These are phyloP conservation scores for Carassius auratus DNA, from an alignment of 2,113 vertebrate genomes.

Conservation along the genomic window DNA sequence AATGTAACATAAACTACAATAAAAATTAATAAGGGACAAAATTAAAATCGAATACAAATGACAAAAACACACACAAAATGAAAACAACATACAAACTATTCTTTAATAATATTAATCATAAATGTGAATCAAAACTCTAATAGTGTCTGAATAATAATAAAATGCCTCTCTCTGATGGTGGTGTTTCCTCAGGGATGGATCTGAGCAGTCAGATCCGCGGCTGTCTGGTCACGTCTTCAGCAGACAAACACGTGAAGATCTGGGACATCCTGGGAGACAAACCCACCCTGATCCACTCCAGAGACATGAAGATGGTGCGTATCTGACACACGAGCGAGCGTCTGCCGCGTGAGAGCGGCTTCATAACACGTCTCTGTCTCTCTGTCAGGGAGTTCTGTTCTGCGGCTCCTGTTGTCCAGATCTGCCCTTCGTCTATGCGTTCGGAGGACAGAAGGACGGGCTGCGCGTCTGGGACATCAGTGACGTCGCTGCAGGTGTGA, in stretches of 20 bases:
- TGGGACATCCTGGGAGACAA: conserved; percentile 94
- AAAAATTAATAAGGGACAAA: not conserved
- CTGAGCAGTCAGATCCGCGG: conserved; percentile 95
- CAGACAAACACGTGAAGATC: conserved; percentile 92
- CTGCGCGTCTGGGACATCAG: conserved; percentile 93
- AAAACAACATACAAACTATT: not conserved
- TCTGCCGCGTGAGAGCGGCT: not conserved
- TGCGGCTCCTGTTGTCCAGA: conserved; percentile 91
- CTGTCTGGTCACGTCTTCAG: conserved; percentile 92
- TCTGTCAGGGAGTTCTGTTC: conserved; percentile 87
- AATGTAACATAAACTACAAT: not conserved
- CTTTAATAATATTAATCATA: not conserved
- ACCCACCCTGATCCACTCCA: conserved; percentile 89
- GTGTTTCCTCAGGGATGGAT: conserved; percentile 80
- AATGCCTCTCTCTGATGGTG: not conserved
- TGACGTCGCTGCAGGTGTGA: conserved; percentile 85
- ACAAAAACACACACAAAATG: not conserved
- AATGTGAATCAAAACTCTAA: not conserved
- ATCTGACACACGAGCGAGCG: not conserved
- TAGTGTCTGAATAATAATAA: too few species aligned
- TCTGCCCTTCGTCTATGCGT: conserved; percentile 87
- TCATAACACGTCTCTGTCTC: not conserved
- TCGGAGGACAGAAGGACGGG: conserved; percentile 91
- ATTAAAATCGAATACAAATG: not conserved
- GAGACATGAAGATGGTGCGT: conserved; percentile 97